Base-by-base conservation (phyloP, 2,113 vertebrate genomes). In the Myiozetetes cayanensis region DNA sequence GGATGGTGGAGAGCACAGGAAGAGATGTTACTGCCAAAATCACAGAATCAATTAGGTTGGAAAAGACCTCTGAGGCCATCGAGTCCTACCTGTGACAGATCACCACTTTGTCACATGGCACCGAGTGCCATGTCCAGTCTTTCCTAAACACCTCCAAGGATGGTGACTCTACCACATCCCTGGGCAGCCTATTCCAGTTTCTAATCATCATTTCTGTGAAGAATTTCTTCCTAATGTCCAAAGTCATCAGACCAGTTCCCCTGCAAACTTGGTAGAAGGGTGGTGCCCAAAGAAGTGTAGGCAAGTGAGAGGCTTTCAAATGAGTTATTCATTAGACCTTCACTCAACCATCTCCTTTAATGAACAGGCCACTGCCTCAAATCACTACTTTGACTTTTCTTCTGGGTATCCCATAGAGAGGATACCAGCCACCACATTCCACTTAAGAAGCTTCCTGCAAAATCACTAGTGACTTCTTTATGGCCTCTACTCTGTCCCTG, bases 81-180 rank as follows among this genome's bases (percentile, higher is more conserved):
- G 1, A 37, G 18, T 43, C 59, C 76, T 44, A 21, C 33, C 37
- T 33, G 2, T 24, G 33, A 52, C 28, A 21, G 6, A 33, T 33
- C 43, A 73, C 10, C 35, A 35, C 17, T 1, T 0, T 28, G 37
- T 58, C 59, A 73, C 50, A 35, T 0, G 8, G 46, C 37, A 31
- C 22, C 7, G 4, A 59, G 23, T 30, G 33, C 33, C 28, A 24
- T 1, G 0, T n/a, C 50, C 50, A 15, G 43, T 11, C 9, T 27
- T 37, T 33, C 31, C 31, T 24, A 44, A 59, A 59, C 33, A 39
- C 12, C 21, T 22, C 7, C 58, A 72, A 24, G 58, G 43, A 35
- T 0, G 0, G 25, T 88, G 49, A 63, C 41, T 14, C 10, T 49
- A 41, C 4, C 10, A 20, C 4, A 37, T 66, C 27, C 61, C 33